These are phyloP conservation scores for Acleris sparsana DNA, from an alignment of 2,888 invertebrate species.

Conservation along the genomic window DNA sequence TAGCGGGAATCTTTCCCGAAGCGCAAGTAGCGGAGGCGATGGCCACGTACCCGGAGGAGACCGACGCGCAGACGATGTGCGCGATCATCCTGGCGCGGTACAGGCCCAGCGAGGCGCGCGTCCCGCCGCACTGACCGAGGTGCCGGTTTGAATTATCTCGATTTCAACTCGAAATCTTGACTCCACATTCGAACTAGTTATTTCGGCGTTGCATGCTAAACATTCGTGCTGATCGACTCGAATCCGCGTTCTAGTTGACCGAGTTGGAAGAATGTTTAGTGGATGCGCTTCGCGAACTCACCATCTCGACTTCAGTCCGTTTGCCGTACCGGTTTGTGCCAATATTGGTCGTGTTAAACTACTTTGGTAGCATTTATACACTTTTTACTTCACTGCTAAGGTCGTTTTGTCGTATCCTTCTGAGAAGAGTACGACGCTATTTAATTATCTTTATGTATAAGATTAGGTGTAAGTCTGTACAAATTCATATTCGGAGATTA, in stretches of 20 bases:
- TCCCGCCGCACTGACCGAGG: constrained; percentile 51
- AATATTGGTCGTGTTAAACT: constrained; percentile 40
- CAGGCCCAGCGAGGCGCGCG: constrained; percentile 71
- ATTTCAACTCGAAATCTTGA: constrained; percentile 66
- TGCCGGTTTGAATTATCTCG: constrained; percentile 55
- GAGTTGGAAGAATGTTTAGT: constrained; percentile 14
- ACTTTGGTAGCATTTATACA: constrained; percentile 54
- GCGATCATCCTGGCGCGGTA: constrained; percentile 91
- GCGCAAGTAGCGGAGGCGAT: constrained; percentile 95
- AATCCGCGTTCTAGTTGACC: constrained; percentile 29
- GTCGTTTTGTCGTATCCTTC: constrained; percentile 55
- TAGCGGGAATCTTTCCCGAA: constrained; percentile 96
- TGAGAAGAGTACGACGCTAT: constrained; percentile 64
- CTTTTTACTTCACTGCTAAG: constrained; percentile 43
- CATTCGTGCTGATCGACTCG: constrained; percentile 26
- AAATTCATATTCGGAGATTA: constrained; percentile 46
- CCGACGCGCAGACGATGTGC: constrained; percentile 94
- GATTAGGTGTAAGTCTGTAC: constrained; percentile 54
- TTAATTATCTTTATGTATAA: constrained; percentile 49
- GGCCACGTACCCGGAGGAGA: constrained; percentile 94
- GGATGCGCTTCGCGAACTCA: constrained; percentile 15
- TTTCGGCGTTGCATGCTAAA: constrained; percentile 21
- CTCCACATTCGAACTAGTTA: constrained; percentile 52
- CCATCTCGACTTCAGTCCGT: constrained; percentile 5
- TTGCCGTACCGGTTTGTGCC: constrained; percentile 37